Conservation (phyloP, 2,888 invertebrate species). For the Macrophya annulata region DNA sequence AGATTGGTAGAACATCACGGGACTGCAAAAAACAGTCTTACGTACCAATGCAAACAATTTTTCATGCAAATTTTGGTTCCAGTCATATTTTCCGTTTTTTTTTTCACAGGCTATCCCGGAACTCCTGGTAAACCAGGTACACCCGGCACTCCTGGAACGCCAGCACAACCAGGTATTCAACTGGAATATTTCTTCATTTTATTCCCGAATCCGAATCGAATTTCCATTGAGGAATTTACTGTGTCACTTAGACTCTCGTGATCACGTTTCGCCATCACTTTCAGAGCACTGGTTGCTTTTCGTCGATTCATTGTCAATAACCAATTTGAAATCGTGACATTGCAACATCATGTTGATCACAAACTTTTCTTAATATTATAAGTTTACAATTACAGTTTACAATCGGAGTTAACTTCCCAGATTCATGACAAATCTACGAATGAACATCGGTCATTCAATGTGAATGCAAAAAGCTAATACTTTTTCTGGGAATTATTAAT, state of each 20-base stretch:
- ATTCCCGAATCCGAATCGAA: neutral
- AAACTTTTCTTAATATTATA: neutral
- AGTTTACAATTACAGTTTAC: neutral
- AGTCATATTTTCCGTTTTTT: neutral
- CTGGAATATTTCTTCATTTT: neutral
- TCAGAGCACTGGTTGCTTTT: too few relatives aligned
- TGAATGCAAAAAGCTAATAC: neutral
- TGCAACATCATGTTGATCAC: neutral
- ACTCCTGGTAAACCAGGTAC: conserved; percentile 62
- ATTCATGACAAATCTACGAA: neutral
- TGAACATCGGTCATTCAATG: neutral
- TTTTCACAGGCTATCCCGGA: conserved; percentile 48
- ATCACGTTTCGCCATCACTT: too few relatives aligned
- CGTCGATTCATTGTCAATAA: too few relatives aligned
- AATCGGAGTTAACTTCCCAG: neutral
- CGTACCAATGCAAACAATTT: neutral
- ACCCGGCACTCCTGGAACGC: conserved; percentile 72
- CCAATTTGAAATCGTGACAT: neutral
- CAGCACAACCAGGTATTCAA: conserved; percentile 59
- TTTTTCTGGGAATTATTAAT: neutral
- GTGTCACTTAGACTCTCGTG: too few relatives aligned
- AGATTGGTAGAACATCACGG: too few relatives aligned
- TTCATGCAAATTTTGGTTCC: neutral
- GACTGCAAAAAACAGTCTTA: neutral
- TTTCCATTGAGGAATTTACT: neutral